Base-by-base conservation (phyloP, 2,797 vertebrate species). In the Pelochelys cantorii region DNA sequence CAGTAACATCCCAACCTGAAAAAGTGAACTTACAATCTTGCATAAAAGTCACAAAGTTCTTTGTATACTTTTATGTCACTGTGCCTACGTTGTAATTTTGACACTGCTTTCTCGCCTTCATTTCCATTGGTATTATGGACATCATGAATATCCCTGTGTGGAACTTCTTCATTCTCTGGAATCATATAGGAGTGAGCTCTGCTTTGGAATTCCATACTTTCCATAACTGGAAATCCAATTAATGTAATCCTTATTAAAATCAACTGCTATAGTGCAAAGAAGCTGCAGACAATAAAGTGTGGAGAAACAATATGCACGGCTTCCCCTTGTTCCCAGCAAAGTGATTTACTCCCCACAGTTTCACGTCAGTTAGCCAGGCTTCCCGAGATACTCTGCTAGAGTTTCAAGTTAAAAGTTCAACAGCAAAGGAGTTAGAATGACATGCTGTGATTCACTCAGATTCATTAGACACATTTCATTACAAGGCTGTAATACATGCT, bases 21-120 rank as follows among this genome's bases (percentile, higher is more conserved):
- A 29, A 89, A 94, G 89, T 1, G 27, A 93, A 99, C 99, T 99
- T 98, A 99, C 99, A 98, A 99, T 97, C 98, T 99, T 74, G 99
- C 99, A 95, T 99, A 99, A 96, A 99, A 99, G 98, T 99, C 99
- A 98, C 99, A 99, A 95, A 99, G 99, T 97, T 99, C 99, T 97
- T 99, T 99, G 98, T 99, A 99, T 96, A 99, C 98, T 97, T 99
- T 99, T 79, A 99, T 97, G 84, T 99, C 99, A 92, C 99, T 99
- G 91, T 98, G 99, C 89, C 99, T 98, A 94, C 98, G 98, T 94
- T 99, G 99, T 83, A 99, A 96, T 93, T 98, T 99, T 94, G 99
- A 99, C 84, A 99, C 98, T 0, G 98, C 98, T 91, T 99, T 98
- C 96, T 99, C 99, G 0, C 93, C 97, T 90, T 98, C 98, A 2